Percentiles rank a stretch among this genome's conserved stretches.
These are phyloP conservation scores for Pantala flavescens DNA, from an alignment of 1,140 invertebrate species.

Conservation along the genomic window DNA sequence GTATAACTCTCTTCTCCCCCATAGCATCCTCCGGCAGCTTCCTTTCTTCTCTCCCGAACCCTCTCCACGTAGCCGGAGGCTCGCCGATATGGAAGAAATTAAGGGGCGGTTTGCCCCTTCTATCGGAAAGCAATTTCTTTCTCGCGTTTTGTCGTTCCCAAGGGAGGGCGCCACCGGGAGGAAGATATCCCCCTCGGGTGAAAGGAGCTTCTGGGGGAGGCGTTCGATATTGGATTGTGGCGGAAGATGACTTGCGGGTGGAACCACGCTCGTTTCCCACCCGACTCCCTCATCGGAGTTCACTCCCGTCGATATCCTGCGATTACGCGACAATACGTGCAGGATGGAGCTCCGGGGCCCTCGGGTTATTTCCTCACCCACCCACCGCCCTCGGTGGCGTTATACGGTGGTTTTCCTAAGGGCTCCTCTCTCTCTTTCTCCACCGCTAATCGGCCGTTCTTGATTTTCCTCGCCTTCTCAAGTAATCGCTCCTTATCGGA, in stretches of 20 bases:
- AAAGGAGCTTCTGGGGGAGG: background rate
- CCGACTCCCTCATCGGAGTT: background rate
- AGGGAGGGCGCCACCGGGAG: background rate
- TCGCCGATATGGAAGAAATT: slow-evolving; percentile 1
- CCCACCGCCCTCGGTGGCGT: background rate
- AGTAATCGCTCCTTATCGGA: too few species aligned
- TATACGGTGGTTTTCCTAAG: too few species aligned
- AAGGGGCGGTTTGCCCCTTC: slow-evolving; percentile 5
- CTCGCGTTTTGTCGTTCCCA: background rate
- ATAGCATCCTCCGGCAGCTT: slow-evolving; percentile 35
- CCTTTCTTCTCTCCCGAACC: background rate
- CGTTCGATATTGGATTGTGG: slow-evolving; percentile 5
- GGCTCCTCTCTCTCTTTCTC: too few species aligned
- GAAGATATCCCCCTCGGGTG: background rate
- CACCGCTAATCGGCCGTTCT: too few species aligned
- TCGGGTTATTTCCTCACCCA: background rate
- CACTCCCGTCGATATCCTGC: background rate
- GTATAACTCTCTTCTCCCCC: slow-evolving; percentile 30
- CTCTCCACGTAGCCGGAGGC: background rate
- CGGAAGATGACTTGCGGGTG: background rate
- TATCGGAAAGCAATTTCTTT: slow-evolving; percentile 7
- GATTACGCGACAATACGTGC: slow-evolving; percentile 4
- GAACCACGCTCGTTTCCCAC: background rate
- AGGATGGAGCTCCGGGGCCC: background rate
- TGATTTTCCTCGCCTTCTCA: too few species aligned